Evolutionary conservation across 64 coral and sea anemone species (phyloP).

Genomic region (Trachythela sp.): DNA sequence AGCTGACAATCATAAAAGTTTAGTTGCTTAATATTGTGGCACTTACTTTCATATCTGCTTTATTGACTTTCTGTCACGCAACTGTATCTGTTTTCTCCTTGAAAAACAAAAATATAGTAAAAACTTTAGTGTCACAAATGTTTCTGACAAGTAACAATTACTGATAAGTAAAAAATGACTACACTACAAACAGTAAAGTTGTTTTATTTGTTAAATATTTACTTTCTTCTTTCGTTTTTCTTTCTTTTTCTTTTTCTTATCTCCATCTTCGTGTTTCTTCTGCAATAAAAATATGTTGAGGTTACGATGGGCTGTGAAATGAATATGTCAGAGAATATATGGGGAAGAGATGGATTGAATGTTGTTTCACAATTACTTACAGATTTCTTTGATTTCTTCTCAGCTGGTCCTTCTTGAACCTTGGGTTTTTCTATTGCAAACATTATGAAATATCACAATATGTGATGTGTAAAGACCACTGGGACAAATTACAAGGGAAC

Average conservation of each 20-base stretch:
- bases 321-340: background rate
- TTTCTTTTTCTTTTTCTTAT: background rate
- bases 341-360: background rate
- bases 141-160: no score
- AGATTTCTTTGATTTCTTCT: constrained; percentile 20
- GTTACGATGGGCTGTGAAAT: background rate
- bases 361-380: background rate
- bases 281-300: background rate
- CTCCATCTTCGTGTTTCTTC: constrained; percentile 1
- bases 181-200: background rate
- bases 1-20: background rate
- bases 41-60: background rate
- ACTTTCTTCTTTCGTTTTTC: constrained; percentile 1
- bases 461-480: no score
- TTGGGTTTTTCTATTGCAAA: background rate
- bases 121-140: background rate
- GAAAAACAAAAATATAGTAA: background rate
- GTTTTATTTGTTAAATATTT: background rate
- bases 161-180: background rate
- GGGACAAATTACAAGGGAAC: background rate
- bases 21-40: background rate
- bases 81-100: background rate
- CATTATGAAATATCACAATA: no score
- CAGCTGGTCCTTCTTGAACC: background rate
- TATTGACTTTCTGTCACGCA: background rate